Evolutionary conservation across 1,140 invertebrate genomes (phyloP).

Genomic region (Laodelphax striatellus): DNA sequence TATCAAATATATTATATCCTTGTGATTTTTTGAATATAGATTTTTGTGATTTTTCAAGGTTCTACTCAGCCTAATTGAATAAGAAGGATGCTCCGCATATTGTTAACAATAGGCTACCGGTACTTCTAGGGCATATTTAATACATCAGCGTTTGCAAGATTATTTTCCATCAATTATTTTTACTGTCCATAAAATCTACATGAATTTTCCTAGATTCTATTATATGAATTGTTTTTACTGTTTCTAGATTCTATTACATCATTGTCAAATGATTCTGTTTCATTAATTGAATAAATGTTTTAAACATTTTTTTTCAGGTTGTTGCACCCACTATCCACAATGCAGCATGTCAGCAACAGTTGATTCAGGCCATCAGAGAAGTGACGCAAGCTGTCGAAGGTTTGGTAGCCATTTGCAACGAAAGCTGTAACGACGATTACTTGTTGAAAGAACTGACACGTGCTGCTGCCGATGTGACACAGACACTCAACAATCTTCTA

Average conservation of each 20-base stretch:
- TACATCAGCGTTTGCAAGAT: too few species aligned
- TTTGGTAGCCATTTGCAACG: slow-evolving; percentile 76
- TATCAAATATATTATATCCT: too few species aligned
- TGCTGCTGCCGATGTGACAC: slow-evolving; percentile 81
- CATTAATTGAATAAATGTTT: background rate
- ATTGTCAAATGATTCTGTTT: too few species aligned
- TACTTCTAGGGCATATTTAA: too few species aligned
- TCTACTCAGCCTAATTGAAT: too few species aligned
- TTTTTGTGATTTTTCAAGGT: too few species aligned
- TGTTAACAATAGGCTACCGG: too few species aligned
- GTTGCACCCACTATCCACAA: slow-evolving; percentile 76
- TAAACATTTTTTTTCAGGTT: slow-evolving; percentile 38
- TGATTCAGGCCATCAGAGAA: slow-evolving; percentile 84
- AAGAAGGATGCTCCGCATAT: too few species aligned
- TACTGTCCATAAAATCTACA: too few species aligned
- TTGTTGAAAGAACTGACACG: slow-evolving; percentile 62
- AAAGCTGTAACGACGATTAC: slow-evolving; percentile 50
- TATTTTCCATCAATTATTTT: too few species aligned
- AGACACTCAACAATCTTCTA: slow-evolving; percentile 79
- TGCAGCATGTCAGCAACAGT: slow-evolving; percentile 85
- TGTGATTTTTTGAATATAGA: too few species aligned
- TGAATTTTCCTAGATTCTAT: too few species aligned
- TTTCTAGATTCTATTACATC: background rate
- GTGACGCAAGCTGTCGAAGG: slow-evolving; percentile 86
- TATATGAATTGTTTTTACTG: background rate